Conservation (phyloP, 1,140 invertebrate species). For the Neocloeon triangulifer region DNA sequence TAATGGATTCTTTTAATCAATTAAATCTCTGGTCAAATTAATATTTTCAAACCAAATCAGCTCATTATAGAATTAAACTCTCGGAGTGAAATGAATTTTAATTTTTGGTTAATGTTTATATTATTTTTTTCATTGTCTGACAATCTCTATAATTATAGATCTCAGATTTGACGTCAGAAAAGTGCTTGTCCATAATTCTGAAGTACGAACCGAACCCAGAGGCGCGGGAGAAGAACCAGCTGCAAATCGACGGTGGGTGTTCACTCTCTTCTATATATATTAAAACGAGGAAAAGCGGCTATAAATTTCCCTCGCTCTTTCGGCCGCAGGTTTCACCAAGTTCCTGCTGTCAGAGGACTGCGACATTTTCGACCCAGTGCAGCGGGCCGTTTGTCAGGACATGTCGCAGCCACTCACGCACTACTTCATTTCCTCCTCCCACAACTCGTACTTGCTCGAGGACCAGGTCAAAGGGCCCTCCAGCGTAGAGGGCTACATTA, state of each 20-base stretch:
- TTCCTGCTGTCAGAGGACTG: conserved; percentile 32
- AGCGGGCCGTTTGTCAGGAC: conserved; percentile 25
- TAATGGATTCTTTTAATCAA: too few species aligned
- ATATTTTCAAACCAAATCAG: too few species aligned
- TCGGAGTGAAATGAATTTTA: too few species aligned
- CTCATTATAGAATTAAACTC: too few species aligned
- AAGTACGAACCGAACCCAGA: conserved; percentile 32
- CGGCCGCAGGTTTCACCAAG: conserved; percentile 27
- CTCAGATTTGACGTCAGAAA: conserved; percentile 23
- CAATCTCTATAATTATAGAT: too few species aligned
- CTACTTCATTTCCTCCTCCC: conserved; percentile 38
- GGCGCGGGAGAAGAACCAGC: conserved; percentile 23
- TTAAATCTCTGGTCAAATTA: too few species aligned
- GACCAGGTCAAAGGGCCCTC: conserved; percentile 27
- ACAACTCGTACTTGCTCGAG: conserved; percentile 32
- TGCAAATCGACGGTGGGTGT: conserved; percentile 32
- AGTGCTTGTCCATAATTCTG: conserved; percentile 28
- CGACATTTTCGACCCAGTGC: conserved; percentile 29
- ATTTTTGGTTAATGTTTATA: too few species aligned
- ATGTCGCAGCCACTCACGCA: conserved; percentile 32
- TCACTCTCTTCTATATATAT: neutral
- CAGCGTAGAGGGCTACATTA: conserved; percentile 22
- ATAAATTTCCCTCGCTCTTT: neutral
- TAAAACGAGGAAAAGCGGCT: too few species aligned
- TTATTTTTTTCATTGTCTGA: too few species aligned